Base-by-base conservation (phyloP, 1,140 invertebrate genomes). In the Neodiprion lecontei region DNA sequence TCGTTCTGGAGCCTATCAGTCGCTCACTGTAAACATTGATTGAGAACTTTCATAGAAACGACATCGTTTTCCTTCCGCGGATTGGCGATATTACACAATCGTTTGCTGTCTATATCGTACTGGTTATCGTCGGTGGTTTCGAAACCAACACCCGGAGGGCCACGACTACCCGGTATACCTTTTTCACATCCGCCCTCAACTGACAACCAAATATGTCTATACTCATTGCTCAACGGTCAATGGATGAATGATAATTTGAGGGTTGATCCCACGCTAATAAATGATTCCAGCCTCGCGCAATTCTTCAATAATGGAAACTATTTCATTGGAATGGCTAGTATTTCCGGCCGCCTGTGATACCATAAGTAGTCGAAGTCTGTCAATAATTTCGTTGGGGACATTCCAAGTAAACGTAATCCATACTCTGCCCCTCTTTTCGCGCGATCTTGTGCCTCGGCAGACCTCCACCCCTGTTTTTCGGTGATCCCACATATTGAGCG, bases 301-400 rank as follows among this genome's bases (percentile, higher is more conserved):
- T 17, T 17, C 17, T 17, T 17, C 17, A 17, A 17, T 17, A 17
- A 17, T 17, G 17, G 17, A 17, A 17, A 17, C 17, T 17, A 17
- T 17, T 17, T 17, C 17, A 17, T 17, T 17, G 17, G 17, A 17
- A 17, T 17, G 17, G 17, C 17, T 17, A 17, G 17, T 17, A 17
- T 17, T 17, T 17, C 17, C 17, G 17, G 17, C 17, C 17, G 17
- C 14, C 50, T 53, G 50, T 14, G 50, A 53, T 53, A 1, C 50
- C 50, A 53, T 53, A 53, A 53, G 50, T 53, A 53, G 50, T 14
- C 50, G 50, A 9, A 53, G 14, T 10, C 23, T 70, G 48, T 66
- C n/a, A 74, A 47, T 50, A 48, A 79, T 49, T 69, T 74, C 74
- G 23, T 76, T 76, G 23, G 76, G 74, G 70, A 75, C 74, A 74